A percentile compares a stretch with the other conserved stretches of the same genome.
phyloP scores from a whole-genome alignment of 2,113 vertebrate species.

The Pipra filicauda region DNA sequence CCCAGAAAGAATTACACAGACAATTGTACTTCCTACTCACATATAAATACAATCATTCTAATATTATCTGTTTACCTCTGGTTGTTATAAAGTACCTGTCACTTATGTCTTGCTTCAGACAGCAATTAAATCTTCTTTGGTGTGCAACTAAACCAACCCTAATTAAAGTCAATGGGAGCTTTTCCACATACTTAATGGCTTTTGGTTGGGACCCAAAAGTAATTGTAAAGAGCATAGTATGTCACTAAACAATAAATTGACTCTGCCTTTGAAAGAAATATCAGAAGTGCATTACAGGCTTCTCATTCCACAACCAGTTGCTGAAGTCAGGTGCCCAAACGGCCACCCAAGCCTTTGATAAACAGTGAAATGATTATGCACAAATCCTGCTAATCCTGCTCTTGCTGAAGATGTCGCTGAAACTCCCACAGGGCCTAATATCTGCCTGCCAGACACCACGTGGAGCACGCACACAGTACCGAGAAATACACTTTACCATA shows the following conservation, averaged over 20 bases:
- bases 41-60: not conserved
- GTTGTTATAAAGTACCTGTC: not conserved
- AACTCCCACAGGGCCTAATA: not conserved
- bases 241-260: not conserved
- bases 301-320: not conserved
- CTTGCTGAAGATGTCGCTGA: not conserved
- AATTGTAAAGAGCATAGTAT: not conserved
- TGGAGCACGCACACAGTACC: not conserved
- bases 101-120: not conserved
- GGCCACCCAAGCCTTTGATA: not conserved
- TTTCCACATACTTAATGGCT: not conserved
- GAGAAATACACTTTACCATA: not conserved
- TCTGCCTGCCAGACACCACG: not conserved
- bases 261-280: not conserved
- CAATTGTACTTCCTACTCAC: not conserved
- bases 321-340: not conserved
- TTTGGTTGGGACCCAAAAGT: not conserved
- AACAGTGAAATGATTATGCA: not conserved
- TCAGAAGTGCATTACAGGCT: not conserved
- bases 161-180: slow-evolving; percentile 35
- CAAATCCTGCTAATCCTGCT: not conserved
- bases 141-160: not conserved
- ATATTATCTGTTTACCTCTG: not conserved
- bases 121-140: slow-evolving; percentile 13
- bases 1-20: not conserved